Evolutionary conservation across 2,888 invertebrate genomes (phyloP), one percentile per base, ranked within the genome.

Genomic region (Boloria euphrosyne): DNA sequence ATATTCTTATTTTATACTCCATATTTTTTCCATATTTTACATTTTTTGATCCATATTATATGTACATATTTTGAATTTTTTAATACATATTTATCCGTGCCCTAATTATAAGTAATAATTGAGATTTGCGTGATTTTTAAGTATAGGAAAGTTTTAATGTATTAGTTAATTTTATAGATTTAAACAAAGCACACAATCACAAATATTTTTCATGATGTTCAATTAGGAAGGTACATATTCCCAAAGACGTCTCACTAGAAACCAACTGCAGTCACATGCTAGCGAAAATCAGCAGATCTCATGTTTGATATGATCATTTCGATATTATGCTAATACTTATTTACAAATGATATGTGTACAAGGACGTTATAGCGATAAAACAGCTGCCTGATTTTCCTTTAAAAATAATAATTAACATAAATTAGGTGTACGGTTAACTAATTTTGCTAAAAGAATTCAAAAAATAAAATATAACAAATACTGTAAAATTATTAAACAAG

Each of bases 211-310:
- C 31, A 18, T 54, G 43, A 38, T 54, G 17, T 53, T 53, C 53
- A 31, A 27, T 17, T 38, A 54, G 54, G 10, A 49, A n/a, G 47
- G 16, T 14, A 49, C 16, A 16, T 47, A 46, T 13, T 16, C 22
- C 16, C 13, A 52, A 22, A 46, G 53, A 49, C 58, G 53, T 63
- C 70, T 65, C 47, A 71, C 72, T 70, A 62, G 27, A 62, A 73
- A 73, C 60, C 71, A 73, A 73, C 72, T 73, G 71, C 66, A 59
- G 71, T 71, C 46, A 66, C 69, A 59, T 66, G 66, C 47, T 59
- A 60, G 47, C 46, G 57, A 16, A 38, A 63, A 55, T 46, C 65
- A 52, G 50, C 49, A 47, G 44, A 66, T 53, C 43, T 53, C 18
- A 54, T 53, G 49, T 27, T 18, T 27, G 50, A 58, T 49, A 66